Percentiles rank a stretch among this genome's conserved stretches.
These are phyloP conservation scores for Nibea coibor DNA, from an alignment of 2,113 vertebrate genomes.

Conservation along the genomic window DNA sequence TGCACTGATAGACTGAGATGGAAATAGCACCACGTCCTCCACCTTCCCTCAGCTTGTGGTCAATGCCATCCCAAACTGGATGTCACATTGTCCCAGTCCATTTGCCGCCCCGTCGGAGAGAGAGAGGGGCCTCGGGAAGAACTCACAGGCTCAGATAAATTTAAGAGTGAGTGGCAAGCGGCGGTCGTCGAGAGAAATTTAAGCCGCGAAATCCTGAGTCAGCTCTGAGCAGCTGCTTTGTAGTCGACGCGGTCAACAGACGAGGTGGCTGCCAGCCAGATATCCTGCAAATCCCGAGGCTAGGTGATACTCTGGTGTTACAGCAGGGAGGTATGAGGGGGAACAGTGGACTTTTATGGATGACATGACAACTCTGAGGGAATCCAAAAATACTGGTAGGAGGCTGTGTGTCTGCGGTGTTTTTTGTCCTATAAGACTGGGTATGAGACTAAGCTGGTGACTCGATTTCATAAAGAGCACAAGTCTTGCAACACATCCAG, in stretches of 20 bases:
- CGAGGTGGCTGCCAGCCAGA: constrained; percentile 51
- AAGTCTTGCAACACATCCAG: constrained; percentile 6
- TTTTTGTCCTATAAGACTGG: constrained; percentile 8
- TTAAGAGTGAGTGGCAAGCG: constrained; percentile 53
- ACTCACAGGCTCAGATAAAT: constrained; percentile 39
- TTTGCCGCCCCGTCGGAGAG: constrained; percentile 31
- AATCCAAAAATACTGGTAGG: constrained; percentile 32
- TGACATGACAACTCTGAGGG: constrained; percentile 39
- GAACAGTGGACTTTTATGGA: constrained; percentile 23
- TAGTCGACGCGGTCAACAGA: constrained; percentile 61
- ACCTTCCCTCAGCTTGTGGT: constrained; percentile 57
- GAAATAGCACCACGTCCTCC: constrained; percentile 70
- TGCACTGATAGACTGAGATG: constrained; percentile 61
- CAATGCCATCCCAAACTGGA: constrained; percentile 59
- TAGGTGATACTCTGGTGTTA: constrained; percentile 49
- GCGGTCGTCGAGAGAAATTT: constrained; percentile 45
- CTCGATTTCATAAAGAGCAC: constrained; percentile 11
- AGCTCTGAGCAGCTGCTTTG: constrained; percentile 73
- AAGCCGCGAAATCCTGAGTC: constrained; percentile 75
- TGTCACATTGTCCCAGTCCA: constrained; percentile 51
- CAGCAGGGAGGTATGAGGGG: constrained; percentile 37
- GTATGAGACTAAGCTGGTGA: neutral
- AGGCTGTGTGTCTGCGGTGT: neutral
- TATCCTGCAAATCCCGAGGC: constrained; percentile 46
- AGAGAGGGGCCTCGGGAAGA: constrained; percentile 31